Percentiles rank a stretch among this genome's conserved stretches.
phyloP scores from a whole-genome alignment of 2,888 invertebrate species.

The Agonopterix subpropinquella region DNA sequence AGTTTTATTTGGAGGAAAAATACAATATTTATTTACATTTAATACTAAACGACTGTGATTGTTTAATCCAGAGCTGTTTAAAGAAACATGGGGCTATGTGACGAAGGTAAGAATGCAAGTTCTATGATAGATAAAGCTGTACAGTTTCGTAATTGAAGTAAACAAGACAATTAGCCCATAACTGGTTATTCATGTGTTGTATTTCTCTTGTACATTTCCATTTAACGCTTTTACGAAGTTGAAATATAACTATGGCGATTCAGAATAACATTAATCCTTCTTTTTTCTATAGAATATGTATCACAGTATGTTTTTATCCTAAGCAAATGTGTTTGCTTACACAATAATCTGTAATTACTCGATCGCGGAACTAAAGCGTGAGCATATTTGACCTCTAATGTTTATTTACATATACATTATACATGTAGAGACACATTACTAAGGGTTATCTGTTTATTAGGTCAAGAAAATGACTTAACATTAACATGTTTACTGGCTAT shows the following conservation, averaged over 20 bases:
- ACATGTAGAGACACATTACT: too few species aligned
- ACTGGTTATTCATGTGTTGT: slow-evolving; percentile 18
- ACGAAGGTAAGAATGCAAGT: slow-evolving; percentile 51
- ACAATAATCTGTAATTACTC: slow-evolving; percentile 33
- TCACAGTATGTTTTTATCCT: background rate
- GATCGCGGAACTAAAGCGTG: slow-evolving; percentile 45
- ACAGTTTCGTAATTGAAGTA: slow-evolving; percentile 28
- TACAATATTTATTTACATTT: background rate
- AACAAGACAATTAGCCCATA: slow-evolving; percentile 53
- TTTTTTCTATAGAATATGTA: too few species aligned
- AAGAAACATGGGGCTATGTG: slow-evolving; percentile 59
- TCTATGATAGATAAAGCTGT: slow-evolving; percentile 13
- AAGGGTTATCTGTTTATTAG: slow-evolving; percentile 33
- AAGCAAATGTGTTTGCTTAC: slow-evolving; percentile 32
- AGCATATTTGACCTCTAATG: slow-evolving; percentile 57
- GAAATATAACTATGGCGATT: too few species aligned
- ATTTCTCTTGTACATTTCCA: slow-evolving; percentile 9
- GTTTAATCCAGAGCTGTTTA: background rate
- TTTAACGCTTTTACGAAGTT: background rate
- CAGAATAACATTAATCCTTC: too few species aligned
- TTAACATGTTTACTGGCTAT: too few species aligned
- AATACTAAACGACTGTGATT: background rate
- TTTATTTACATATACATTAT: slow-evolving; percentile 26
- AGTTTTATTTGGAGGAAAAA: background rate
- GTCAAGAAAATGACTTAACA: too few species aligned